phyloP scores from a whole-genome alignment of 2,888 invertebrate genomes.

The Amaurobius ferox region DNA sequence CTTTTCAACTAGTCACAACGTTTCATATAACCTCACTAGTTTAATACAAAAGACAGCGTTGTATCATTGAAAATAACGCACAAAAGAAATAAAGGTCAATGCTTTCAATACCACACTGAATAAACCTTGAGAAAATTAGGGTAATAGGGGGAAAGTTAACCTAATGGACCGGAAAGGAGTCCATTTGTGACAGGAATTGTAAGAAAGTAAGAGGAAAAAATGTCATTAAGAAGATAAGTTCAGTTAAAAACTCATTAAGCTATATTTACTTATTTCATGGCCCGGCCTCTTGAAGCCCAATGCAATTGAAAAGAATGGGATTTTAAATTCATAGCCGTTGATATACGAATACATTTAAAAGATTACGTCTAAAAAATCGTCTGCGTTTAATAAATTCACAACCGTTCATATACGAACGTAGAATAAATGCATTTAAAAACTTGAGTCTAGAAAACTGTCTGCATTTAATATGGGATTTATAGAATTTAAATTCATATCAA shows the following conservation, averaged over 20 bases:
- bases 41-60: neutral
- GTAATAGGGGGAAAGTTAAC: constrained; percentile 34
- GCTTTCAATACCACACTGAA: neutral
- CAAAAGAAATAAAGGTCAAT: neutral
- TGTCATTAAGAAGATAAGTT: neutral
- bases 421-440: no score
- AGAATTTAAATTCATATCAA: no score
- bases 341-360: no score
- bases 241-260: neutral
- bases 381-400: no score
- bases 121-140: constrained; percentile 51
- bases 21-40: neutral
- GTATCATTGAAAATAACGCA: neutral
- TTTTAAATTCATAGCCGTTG: no score
- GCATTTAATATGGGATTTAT: no score
- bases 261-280: neutral
- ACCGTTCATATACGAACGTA: no score
- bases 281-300: no score
- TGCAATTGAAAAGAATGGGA: no score
- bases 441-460: no score
- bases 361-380: no score
- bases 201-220: neutral
- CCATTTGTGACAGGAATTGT: constrained; percentile 8
- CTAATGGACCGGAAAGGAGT: constrained; percentile 22
- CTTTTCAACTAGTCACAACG: neutral